These are phyloP conservation scores for Danio tinwini DNA, from an alignment of 2,797 vertebrate genomes.

Conservation along the genomic window DNA sequence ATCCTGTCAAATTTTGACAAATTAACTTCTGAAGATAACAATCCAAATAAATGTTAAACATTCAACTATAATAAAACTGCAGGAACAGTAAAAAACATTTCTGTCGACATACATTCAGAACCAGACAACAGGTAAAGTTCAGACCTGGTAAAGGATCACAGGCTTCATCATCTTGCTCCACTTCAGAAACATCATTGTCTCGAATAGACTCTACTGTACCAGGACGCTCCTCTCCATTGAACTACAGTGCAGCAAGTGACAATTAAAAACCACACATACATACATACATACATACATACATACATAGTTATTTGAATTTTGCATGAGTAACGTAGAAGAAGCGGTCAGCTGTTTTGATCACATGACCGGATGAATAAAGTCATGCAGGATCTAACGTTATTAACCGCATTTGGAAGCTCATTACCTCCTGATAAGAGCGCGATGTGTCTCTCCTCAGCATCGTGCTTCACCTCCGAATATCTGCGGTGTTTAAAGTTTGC, in stretches of 20 bases:
- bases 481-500: conserved; percentile 9
- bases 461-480: conserved; percentile 58
- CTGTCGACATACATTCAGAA: background rate
- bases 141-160: conserved; percentile 80
- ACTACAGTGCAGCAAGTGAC: conserved; percentile 71
- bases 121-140: background rate
- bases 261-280: background rate
- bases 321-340: background rate
- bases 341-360: conserved; percentile 45
- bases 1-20: no score
- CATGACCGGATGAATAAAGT: conserved; percentile 44
- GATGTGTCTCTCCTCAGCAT: conserved; percentile 81
- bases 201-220: conserved; percentile 69
- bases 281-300: background rate
- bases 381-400: no score
- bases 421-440: conserved; percentile 87
- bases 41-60: no score
- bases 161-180: conserved; percentile 69
- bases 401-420: background rate
- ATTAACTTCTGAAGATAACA: background rate
- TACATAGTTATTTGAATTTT: background rate
- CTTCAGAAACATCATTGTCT: conserved; percentile 64
- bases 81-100: background rate
- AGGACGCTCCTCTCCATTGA: conserved; percentile 82
- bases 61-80: background rate